These are phyloP conservation scores for Sebastes diaconus DNA, from an alignment of 2,797 vertebrate species.

Conservation along the genomic window DNA sequence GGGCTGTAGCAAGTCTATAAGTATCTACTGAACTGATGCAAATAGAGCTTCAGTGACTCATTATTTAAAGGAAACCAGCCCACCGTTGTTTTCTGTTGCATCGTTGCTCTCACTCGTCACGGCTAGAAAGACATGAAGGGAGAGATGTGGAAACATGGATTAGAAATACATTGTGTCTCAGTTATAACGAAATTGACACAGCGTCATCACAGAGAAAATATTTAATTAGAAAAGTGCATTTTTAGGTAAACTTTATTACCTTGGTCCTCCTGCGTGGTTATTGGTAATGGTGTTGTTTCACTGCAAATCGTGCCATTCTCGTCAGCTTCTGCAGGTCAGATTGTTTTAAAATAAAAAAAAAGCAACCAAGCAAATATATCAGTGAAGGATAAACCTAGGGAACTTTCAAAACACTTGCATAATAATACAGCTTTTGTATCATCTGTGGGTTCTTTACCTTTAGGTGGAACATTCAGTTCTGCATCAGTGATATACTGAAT, in stretches of 20 bases:
- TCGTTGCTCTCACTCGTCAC: conserved; percentile 16
- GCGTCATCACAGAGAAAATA: neutral
- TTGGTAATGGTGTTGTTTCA: conserved; percentile 60
- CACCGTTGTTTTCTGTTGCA: conserved; percentile 38
- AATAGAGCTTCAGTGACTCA: conserved; percentile 22
- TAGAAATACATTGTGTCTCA: neutral
- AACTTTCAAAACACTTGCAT: neutral
- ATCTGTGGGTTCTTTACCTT: conserved; percentile 51
- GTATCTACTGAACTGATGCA: neutral
- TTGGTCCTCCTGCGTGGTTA: conserved; percentile 47
- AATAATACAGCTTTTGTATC: neutral
- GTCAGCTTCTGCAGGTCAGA: conserved; percentile 38
- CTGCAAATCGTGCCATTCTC: conserved; percentile 38
- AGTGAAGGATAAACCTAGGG: neutral
- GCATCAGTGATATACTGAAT: conserved; percentile 67
- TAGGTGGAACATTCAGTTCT: conserved; percentile 26
- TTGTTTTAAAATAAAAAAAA: neutral
- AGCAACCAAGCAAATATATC: neutral
- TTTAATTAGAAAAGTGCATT: neutral
- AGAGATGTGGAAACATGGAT: neutral
- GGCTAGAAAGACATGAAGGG: conserved; percentile 42
- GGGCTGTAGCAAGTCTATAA: neutral
- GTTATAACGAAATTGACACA: neutral
- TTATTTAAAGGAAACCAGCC: conserved; percentile 69
- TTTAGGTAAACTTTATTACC: conserved; percentile 43